Base-by-base conservation (phyloP, 92 coral and sea anemone species). In the Siderastrea radians region DNA sequence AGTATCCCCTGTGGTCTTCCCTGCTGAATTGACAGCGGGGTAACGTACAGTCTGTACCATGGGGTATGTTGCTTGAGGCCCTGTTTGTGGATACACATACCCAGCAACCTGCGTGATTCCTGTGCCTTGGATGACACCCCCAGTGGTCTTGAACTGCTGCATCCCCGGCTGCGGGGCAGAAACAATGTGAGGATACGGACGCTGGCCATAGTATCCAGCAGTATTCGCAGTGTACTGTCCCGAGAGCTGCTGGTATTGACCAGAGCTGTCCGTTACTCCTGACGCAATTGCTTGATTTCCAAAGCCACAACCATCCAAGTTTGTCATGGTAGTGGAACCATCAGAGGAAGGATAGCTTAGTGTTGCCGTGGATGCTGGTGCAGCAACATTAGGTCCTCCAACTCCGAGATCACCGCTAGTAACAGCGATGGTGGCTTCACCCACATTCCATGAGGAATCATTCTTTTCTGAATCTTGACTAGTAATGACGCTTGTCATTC, bases 21-120 rank as follows among this genome's bases (percentile, higher is more conserved):
- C 91, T n/a, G 98, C 83, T 38, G 99, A 80, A 72, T 89, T 95
- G 66, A 93, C 93, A 38, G 96, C 92, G 16, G 96, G 98, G 72
- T 98, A 98, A 58, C 98, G 84, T 17, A 98, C 96, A n/a, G 99
- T 90, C 83, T 98, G 99, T 14, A 96, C 96, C 88, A 98, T 90
- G 16, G 95, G 98, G 65, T 88, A 98, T 58, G 98, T 96, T 73
- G 93, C 93, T 53, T 90, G 98, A 9, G 93, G 77, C 43, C 92
- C 98, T 45, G 99, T 81, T 72, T 94, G 98, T 2, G 99, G 93
- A 64, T 96, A 89, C 57, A 95, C 90, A 78, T 91, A 96, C 44
- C 94, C 96, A 9, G 99, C 82, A 47, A 91, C 95, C n/a, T 96
- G 92, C 43, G 93, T 86, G 19, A 96, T 89, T 3, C 96, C 96